Evolutionary conservation across 1,140 invertebrate genomes (phyloP), one percentile per base, ranked within the genome.

Genomic region (Cecropterus lyciades): DNA sequence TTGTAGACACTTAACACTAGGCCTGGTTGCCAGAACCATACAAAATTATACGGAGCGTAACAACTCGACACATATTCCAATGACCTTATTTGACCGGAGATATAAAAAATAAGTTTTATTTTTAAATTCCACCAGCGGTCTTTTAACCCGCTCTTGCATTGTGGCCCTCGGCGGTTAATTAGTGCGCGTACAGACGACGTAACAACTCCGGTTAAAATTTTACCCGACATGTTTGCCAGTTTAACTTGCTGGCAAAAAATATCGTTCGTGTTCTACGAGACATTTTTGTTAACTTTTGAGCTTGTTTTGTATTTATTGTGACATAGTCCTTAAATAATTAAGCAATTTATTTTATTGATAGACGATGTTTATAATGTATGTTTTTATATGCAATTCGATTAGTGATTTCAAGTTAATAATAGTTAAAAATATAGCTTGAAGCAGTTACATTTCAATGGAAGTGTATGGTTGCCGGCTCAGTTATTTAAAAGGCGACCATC

Each of bases 11-110:
- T 15, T 27, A 40, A 33, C 27, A 27, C 51, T 13, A 40, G n/a
- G 13, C 15, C 37, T 14, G 16, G 10, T 55, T 9, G 15, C 51
- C 15, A 51, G 2, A 45, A 17, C 43, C 56, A 30, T 59, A 59
- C 56, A 59, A 37, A n/a, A 42, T 15, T 45, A 59, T 45, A 46
- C 43, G 20, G 24, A 30, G 56, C 56, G 40, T 59, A 24, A 46
- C 56, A 59, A 20, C 56, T 59, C 56, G 56, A 59, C 56, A 59
- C 56, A 59, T 55, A 59, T 59, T 33, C 42, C 43, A 46, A 60
- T 60, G 56, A 60, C 56, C 56, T 60, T 60, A 46, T 60, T 59
- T 59, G 56, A 59, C 56, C 56, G 56, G 56, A 59, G 43, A 59
- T 59, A 59, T 59, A 59, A 59, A 59, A 59, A 59, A 59, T 59